Percentiles rank a stretch among this genome's conserved stretches.
Evolutionary conservation across 2,113 vertebrate species (phyloP).

Genomic region (Acanthochromis polyacanthus): DNA sequence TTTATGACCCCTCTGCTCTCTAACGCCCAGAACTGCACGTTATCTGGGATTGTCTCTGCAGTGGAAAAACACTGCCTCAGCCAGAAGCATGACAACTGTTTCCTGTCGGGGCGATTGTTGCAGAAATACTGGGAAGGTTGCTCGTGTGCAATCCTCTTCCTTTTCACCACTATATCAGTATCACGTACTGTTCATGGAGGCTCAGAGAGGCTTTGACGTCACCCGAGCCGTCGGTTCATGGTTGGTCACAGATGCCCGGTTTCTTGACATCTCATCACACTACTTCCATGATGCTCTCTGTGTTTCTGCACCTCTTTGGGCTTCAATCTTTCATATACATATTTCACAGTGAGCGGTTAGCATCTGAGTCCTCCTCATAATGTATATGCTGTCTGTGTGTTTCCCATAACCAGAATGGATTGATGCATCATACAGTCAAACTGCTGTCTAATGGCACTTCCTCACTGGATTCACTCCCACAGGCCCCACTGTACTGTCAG

Average conservation of each 20-base stretch:
- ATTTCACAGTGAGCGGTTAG: background rate
- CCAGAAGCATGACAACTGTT: slow-evolving; percentile 62
- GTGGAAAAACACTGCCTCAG: slow-evolving; percentile 65
- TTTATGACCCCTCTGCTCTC: slow-evolving; percentile 41
- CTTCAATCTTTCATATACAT: no score
- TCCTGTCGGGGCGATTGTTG: slow-evolving; percentile 61
- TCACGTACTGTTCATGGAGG: background rate
- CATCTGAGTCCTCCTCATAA: slow-evolving; percentile 43
- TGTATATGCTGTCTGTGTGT: background rate
- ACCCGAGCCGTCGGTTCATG: background rate
- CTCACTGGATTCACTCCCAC: background rate
- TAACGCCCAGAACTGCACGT: slow-evolving; percentile 32
- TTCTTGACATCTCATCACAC: background rate
- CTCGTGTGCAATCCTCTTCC: slow-evolving; percentile 34
- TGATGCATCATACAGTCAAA: slow-evolving; percentile 1
- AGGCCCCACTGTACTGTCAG: background rate
- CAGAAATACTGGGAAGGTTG: slow-evolving; percentile 48
- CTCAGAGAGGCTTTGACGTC: slow-evolving; percentile 14
- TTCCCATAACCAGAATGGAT: slow-evolving; percentile 2
- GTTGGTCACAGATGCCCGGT: slow-evolving; percentile 5
- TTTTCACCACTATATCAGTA: slow-evolving; percentile 14
- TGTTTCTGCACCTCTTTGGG: background rate
- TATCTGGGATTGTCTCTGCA: slow-evolving; percentile 53
- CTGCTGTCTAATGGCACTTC: slow-evolving; percentile 2
- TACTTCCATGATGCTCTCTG: background rate